Evolutionary conservation across 2,888 invertebrate genomes (phyloP), one percentile per base, ranked within the genome.

Genomic region (Vesta saturnalis): DNA sequence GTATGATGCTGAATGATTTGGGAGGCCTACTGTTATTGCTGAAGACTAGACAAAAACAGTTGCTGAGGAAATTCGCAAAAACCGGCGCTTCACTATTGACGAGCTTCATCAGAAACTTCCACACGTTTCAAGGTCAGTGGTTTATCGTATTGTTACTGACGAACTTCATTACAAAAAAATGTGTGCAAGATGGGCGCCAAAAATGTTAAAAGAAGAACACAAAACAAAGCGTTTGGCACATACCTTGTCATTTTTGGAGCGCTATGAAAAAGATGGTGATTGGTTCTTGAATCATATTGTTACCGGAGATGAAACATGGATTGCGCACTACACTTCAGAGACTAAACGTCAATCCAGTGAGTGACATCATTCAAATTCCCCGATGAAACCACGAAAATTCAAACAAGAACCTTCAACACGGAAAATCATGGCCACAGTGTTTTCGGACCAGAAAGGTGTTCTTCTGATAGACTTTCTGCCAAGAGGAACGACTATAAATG

Each of bases 161-260:
- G n/a, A n/a, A n/a, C n/a, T n/a, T n/a, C n/a, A n/a, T n/a, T n/a
- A n/a, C n/a, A n/a, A n/a, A n/a, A n/a, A n/a, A n/a, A n/a, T n/a
- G n/a, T n/a, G n/a, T n/a, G n/a, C n/a, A n/a, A n/a, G n/a, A n/a
- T n/a, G n/a, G n/a, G n/a, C n/a, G n/a, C n/a, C n/a, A n/a, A n/a
- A n/a, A n/a, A n/a, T n/a, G n/a, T n/a, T n/a, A n/a, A n/a, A n/a
- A n/a, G n/a, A 43, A 43, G 49, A 18, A 18, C 18, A 49, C 6
- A 55, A 55, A 55, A 23, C 5, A 14, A 14, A 55, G 55, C 55
- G 55, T 23, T 21, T 55, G 55, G 55, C 55, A 22, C 22, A 21
- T 55, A 21, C n/a, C 6, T 23, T 55, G 14, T 55, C 23, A 55
- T 55, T 55, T 55, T 55, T 55, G 55, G 23, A 55, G 55, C 55